Percentiles rank a stretch among this genome's conserved stretches.
Conservation (phyloP, 2,797 vertebrate species). For the Triplophysa bombifrons region DNA sequence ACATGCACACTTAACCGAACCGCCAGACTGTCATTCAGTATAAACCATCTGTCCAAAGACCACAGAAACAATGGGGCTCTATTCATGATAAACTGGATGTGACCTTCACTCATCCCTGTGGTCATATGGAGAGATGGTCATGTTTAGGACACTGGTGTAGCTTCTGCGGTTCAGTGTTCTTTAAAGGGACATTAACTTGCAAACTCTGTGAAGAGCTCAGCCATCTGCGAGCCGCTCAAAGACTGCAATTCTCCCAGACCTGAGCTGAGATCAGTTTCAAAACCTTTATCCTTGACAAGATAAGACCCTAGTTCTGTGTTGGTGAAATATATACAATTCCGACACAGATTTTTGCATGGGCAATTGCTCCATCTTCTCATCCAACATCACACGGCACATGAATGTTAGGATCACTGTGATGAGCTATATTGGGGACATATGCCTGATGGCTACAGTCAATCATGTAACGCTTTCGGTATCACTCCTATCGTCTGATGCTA, state of each 20-base stretch:
- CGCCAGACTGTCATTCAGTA: slow-evolving; percentile 49
- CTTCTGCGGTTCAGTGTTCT: slow-evolving; percentile 61
- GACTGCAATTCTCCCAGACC: slow-evolving; percentile 24
- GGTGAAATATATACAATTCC: slow-evolving; percentile 29
- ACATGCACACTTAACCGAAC: slow-evolving; percentile 77
- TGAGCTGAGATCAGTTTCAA: slow-evolving; percentile 39
- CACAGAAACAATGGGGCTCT: slow-evolving; percentile 43
- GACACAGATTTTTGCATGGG: slow-evolving; percentile 6
- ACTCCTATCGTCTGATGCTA: slow-evolving; percentile 59
- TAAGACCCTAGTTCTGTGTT: slow-evolving; percentile 29
- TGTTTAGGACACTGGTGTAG: slow-evolving; percentile 57
- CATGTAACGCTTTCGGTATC: slow-evolving; percentile 53
- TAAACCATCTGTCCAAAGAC: slow-evolving; percentile 51
- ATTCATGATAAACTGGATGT: slow-evolving; percentile 33
- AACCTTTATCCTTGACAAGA: slow-evolving; percentile 32
- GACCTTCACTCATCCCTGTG: slow-evolving; percentile 34
- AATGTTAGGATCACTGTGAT: slow-evolving; percentile 38
- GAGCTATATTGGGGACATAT: slow-evolving; percentile 45
- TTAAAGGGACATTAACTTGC: slow-evolving; percentile 71
- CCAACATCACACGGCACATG: slow-evolving; percentile 19
- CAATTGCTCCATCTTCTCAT: slow-evolving; percentile 27
- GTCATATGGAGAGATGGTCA: slow-evolving; percentile 46
- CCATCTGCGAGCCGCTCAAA: slow-evolving; percentile 4
- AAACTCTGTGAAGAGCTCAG: slow-evolving; percentile 16
- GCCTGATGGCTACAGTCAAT: slow-evolving; percentile 40